Percentiles rank a stretch among this genome's conserved stretches.
Conservation (phyloP, 2,888 invertebrate genomes). For the Matsumyia berberina region DNA sequence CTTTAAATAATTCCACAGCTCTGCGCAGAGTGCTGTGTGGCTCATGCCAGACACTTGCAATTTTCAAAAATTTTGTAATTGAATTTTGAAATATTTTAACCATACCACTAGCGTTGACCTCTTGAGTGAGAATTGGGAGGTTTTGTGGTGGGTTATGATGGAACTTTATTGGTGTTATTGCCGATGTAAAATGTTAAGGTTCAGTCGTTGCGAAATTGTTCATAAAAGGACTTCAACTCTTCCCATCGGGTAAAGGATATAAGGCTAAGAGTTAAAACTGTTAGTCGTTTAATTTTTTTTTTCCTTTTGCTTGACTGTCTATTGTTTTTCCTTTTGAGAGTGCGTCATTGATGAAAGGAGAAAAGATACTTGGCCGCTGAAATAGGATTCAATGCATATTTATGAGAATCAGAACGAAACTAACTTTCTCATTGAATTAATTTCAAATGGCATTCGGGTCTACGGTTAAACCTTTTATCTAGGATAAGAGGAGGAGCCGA, state of each 20-base stretch:
- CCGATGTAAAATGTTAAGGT: background rate
- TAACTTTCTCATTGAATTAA: slow-evolving; percentile 56
- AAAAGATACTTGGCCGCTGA: background rate
- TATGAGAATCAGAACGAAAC: slow-evolving; percentile 52
- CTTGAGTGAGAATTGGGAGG: too few species aligned
- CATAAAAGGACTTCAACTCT: background rate
- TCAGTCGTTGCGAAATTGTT: background rate
- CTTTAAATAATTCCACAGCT: slow-evolving; percentile 7
- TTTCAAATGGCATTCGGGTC: slow-evolving; percentile 36
- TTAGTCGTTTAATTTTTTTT: background rate
- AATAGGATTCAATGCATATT: slow-evolving; percentile 49
- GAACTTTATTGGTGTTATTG: slow-evolving; percentile 1
- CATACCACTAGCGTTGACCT: too few species aligned
- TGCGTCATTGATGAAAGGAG: background rate
- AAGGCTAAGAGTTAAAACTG: background rate
- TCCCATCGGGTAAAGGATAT: background rate
- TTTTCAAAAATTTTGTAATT: background rate
- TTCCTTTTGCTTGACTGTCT: background rate
- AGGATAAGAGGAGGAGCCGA: background rate
- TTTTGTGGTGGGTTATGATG: background rate
- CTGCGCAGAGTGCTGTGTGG: background rate
- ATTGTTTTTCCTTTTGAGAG: background rate
- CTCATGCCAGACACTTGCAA: background rate
- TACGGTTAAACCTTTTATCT: slow-evolving; percentile 35
- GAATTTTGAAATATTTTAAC: slow-evolving; percentile 9